Base-by-base conservation (phyloP, 2,113 vertebrate species). In the Prolemur simus region DNA sequence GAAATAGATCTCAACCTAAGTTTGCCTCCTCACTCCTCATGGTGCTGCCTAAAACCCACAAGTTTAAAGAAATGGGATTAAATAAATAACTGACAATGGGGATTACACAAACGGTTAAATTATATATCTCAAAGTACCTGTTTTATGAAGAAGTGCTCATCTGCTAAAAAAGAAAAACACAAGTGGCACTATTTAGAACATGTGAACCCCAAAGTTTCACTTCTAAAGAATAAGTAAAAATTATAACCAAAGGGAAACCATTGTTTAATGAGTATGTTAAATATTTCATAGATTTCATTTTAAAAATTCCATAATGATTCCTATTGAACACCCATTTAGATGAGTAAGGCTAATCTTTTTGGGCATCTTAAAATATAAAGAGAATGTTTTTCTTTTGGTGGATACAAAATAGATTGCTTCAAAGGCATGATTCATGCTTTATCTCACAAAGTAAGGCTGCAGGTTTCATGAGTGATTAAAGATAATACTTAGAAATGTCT, bases 271-370 rank as follows among this genome's bases (percentile, higher is more conserved):
- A 93, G 63, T 66, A 95, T 86, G 86, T 95, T 98, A 91, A 83
- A 92, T 97, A 95, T 96, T 97, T 98, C 80, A 98, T n/a, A 96
- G 96, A 96, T 98, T 98, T 95, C 69, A 95, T 45, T 97, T 96
- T 96, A 96, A 98, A 98, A 86, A 98, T 95, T 96, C 94, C 45
- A 66, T n/a, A 98, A 86, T 54, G 66, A 42, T 88, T 96, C 76
- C 96, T 95, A 78, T 71, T 91, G 85, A 96, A 97, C 94, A 98
- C 90, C 97, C 98, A 97, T 97, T 97, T 95, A 98, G 69, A 98
- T 96, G 85, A 95, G 93, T 97, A 98, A 98, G 91, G 96, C 98
- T 98, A 98, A 97, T 76, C 29, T 37, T n/a, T 58, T 92, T 95
- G 78, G 87, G 96, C 92, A 97, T 97, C 97, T 97, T 97, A 95